Conservation (phyloP, 2,113 vertebrate genomes). For the Dendrocopos noguchii region DNA sequence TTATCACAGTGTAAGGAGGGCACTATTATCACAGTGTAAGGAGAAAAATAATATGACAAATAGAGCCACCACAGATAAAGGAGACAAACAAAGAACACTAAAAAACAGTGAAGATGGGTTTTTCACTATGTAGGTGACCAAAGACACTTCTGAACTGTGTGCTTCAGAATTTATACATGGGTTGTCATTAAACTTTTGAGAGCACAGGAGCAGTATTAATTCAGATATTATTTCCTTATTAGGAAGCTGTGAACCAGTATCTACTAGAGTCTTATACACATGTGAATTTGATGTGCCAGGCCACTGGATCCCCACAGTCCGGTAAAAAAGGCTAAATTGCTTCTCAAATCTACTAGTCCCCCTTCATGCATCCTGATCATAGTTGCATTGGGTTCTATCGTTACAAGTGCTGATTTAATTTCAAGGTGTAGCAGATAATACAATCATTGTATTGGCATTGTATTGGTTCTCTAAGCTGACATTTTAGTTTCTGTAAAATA, state of each 20-base stretch:
- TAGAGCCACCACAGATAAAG: not conserved
- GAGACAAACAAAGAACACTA: not conserved
- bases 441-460: not conserved
- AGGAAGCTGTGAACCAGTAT: not conserved
- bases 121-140: not conserved
- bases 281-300: too few species aligned
- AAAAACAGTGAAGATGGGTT: not conserved
- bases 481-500: not conserved
- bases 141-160: not conserved
- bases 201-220: not conserved
- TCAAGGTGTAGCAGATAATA: not conserved
- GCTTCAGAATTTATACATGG: not conserved
- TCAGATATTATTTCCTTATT: not conserved
- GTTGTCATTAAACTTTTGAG: not conserved
- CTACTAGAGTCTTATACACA: too few species aligned
- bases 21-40: not conserved
- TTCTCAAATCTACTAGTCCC: not conserved
- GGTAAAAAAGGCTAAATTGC: not conserved
- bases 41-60: not conserved
- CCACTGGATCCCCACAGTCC: too few species aligned
- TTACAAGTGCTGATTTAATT: not conserved
- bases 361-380: not conserved
- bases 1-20: not conserved
- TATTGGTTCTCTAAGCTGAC: not conserved
- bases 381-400: not conserved